phyloP scores from a whole-genome alignment of 2,888 invertebrate species.

The Blastobasis lacticolella region DNA sequence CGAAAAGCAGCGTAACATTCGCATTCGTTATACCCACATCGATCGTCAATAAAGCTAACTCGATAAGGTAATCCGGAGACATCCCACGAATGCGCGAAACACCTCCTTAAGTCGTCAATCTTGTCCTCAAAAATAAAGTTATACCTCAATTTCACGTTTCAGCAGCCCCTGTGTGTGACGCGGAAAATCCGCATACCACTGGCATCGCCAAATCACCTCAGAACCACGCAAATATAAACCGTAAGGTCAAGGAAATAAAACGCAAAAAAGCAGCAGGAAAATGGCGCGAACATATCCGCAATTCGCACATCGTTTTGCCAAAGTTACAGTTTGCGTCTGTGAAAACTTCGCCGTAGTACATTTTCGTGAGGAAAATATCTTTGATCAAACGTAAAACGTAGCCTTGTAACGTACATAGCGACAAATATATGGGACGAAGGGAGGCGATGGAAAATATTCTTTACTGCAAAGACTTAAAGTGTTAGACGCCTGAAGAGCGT shows the following conservation, averaged over 20 bases:
- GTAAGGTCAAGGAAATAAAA: slow-evolving; percentile 8
- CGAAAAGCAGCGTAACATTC: too few relatives aligned
- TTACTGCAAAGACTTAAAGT: slow-evolving; percentile 11
- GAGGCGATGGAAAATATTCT: slow-evolving; percentile 14
- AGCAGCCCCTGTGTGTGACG: slow-evolving; percentile 51
- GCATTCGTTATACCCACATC: slow-evolving; percentile 1
- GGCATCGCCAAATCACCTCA: not conserved
- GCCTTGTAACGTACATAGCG: slow-evolving; percentile 22
- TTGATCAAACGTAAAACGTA: slow-evolving; percentile 1
- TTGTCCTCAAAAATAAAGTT: slow-evolving; percentile 65
- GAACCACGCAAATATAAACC: slow-evolving; percentile 16
- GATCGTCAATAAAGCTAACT: slow-evolving; percentile 31
- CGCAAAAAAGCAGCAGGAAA: slow-evolving; percentile 10
- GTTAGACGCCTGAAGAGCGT: slow-evolving; percentile 2
- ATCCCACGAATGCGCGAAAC: slow-evolving; percentile 34
- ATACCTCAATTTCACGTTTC: slow-evolving; percentile 67
- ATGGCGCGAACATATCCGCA: slow-evolving; percentile 21
- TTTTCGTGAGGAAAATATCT: not conserved
- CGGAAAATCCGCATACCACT: slow-evolving; percentile 35
- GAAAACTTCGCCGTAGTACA: not conserved
- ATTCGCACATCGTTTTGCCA: slow-evolving; percentile 2
- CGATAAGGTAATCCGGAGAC: slow-evolving; percentile 41
- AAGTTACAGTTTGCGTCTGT: not conserved
- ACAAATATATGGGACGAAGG: slow-evolving; percentile 12
- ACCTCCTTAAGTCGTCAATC: slow-evolving; percentile 61